Base-by-base conservation (phyloP, 2,888 invertebrate genomes). In the Drosophila lacicola region DNA sequence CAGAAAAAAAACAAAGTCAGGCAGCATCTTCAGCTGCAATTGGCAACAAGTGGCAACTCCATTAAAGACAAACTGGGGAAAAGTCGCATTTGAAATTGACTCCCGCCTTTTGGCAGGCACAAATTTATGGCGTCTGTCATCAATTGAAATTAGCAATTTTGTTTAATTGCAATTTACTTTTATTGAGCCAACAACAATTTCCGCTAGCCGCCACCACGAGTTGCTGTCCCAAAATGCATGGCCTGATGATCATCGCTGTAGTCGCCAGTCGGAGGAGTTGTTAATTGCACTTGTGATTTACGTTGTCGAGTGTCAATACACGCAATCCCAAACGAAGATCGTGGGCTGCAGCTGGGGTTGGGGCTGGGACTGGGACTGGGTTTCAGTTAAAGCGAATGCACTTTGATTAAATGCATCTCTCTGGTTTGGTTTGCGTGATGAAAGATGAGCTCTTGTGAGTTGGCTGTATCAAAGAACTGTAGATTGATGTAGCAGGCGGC, bases 141-240 rank as follows among this genome's bases (percentile, higher is more conserved):
- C 87, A 82, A 82, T 78, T 86, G 88, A 76, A 90, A 86, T 86
- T 82, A 88, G 73, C 82, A 88, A 87, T 87, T 81, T 77, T 81
- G 84, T 81, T 87, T 87, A 83, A 87, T 87, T 90, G 86, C 89
- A 87, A 89, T 87, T 87, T 90, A 87, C 79, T 90, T 90, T 87
- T 87, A 90, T 87, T 90, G 81, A 60, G 63, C 89, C 81, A 81
- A 89, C 82, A 82, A 79, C 88, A 82, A 89, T 87, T 89, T 87
- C 82, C 78, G 89, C 64, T 65, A 74, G 69, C 8, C 8, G 29
- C 29, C 29, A 29, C 29, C 29, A 29, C 29, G 29, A 29, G 49
- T 50, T 8, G 13, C 29, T 70, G 51, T 63, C 46, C 51, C 58
- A 63, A 61, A 66, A 60, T 50, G 67, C 61, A 60, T 37, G 51